Evolutionary conservation across 2,888 invertebrate species (phyloP).

Genomic region (Amphipoea oculea): DNA sequence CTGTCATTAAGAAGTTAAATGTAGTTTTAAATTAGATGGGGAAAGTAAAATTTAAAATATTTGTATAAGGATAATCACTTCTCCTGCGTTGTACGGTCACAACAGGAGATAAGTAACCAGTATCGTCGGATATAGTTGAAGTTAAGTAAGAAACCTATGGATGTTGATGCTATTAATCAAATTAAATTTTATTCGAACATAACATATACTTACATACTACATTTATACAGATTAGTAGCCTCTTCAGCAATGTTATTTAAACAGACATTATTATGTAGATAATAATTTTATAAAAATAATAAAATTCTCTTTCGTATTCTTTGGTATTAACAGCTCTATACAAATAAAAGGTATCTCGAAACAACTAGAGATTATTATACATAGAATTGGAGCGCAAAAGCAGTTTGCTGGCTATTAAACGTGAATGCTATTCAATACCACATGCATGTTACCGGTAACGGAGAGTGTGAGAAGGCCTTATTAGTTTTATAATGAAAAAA

Average conservation of each 20-base stretch:
- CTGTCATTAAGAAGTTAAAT: not conserved
- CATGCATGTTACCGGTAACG: constrained; percentile 66
- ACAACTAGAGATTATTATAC: constrained; percentile 79
- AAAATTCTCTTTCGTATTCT: not conserved
- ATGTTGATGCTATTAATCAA: not conserved
- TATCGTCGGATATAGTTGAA: not conserved
- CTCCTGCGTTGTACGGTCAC: not conserved
- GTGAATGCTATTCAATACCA: constrained; percentile 87
- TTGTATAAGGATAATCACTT: not conserved
- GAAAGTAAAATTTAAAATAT: too few relatives aligned
- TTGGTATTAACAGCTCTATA: constrained; percentile 73
- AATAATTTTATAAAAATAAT: too few relatives aligned
- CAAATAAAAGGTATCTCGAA: constrained; percentile 76
- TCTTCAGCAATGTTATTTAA: too few relatives aligned
- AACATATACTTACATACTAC: too few relatives aligned
- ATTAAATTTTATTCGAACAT: not conserved
- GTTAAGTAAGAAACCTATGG: not conserved
- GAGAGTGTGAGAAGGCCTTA: constrained; percentile 24
- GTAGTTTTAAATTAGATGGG: not conserved
- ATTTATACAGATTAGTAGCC: too few relatives aligned
- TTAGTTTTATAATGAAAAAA: constrained; percentile 19
- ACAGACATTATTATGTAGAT: too few relatives aligned
- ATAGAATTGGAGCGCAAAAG: constrained; percentile 81
- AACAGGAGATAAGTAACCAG: not conserved
- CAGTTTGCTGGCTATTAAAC: constrained; percentile 87